A percentile compares a stretch with the other conserved stretches of the same genome.
Conservation (phyloP, 2,888 invertebrate species). For the Mechanitis mazaeus region DNA sequence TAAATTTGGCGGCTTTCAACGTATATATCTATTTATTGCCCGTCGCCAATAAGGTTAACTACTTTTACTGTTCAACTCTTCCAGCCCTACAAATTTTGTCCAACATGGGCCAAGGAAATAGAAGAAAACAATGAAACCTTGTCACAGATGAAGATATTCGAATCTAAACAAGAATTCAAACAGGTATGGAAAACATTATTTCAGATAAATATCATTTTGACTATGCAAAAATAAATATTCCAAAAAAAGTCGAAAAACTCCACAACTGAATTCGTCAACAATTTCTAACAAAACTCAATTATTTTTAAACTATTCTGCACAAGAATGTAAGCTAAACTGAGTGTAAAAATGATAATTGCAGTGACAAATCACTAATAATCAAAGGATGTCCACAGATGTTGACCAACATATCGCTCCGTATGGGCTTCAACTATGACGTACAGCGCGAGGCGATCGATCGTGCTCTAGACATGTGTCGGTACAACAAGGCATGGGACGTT, state of each 20-base stretch:
- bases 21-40: not conserved
- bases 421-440: constrained; percentile 79
- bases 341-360: too few relatives aligned
- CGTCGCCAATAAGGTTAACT: not conserved
- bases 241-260: too few relatives aligned
- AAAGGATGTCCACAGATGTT: constrained; percentile 50
- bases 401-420: constrained; percentile 77
- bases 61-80: constrained; percentile 26
- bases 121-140: constrained; percentile 60
- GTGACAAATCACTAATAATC: too few relatives aligned
- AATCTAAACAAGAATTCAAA: constrained; percentile 59
- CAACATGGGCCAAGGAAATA: constrained; percentile 74
- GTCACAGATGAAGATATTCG: constrained; percentile 55
- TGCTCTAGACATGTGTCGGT: constrained; percentile 88
- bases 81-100: constrained; percentile 80
- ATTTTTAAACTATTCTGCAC: too few relatives aligned
- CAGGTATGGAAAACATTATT: constrained; percentile 40
- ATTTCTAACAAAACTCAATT: too few relatives aligned
- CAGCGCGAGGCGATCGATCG: constrained; percentile 73
- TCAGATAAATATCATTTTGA: too few relatives aligned
- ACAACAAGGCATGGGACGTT: constrained; percentile 87
- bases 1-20: not conserved
- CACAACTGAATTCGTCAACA: too few relatives aligned
- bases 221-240: too few relatives aligned
- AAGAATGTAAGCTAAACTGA: too few relatives aligned